A percentile compares a stretch with the other conserved stretches of the same genome.
These are phyloP conservation scores for Tachystola acroxantha DNA, from an alignment of 2,888 invertebrate genomes.

Conservation along the genomic window DNA sequence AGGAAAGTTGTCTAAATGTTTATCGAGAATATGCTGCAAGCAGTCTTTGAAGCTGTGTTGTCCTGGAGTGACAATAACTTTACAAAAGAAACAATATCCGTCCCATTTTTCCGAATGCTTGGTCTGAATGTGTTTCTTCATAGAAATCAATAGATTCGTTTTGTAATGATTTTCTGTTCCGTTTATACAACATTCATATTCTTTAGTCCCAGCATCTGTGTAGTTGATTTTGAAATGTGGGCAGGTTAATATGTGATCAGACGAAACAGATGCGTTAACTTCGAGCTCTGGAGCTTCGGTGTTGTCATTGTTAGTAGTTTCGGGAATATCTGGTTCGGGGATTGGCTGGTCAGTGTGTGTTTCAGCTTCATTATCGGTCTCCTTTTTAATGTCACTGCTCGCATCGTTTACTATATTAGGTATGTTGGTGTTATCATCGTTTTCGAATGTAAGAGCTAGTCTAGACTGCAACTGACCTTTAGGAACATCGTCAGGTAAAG, in stretches of 20 bases:
- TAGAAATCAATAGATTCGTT: conserved; percentile 56
- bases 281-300: no score
- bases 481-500: no score
- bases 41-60: conserved; percentile 52
- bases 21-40: conserved; percentile 58
- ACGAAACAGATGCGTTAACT: conserved; percentile 2
- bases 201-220: conserved; percentile 44
- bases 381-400: conserved; percentile 9
- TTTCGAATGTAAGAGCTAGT: conserved; percentile 60
- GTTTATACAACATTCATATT: conserved; percentile 64
- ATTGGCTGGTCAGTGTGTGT: conserved; percentile 19
- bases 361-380: conserved; percentile 15
- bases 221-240: conserved; percentile 56
- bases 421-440: conserved; percentile 26
- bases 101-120: conserved; percentile 72
- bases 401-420: conserved; percentile 10
- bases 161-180: conserved; percentile 51
- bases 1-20: conserved; percentile 62
- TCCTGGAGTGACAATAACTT: conserved; percentile 63
- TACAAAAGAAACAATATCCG: conserved; percentile 74
- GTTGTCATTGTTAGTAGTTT: no score
- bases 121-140: conserved; percentile 61
- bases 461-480: no score
- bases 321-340: conserved; percentile 3
- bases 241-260: conserved; percentile 30